Base-by-base conservation (phyloP, 53 echinoderm and acorn worm genomes). In the Astropecten irregularis region DNA sequence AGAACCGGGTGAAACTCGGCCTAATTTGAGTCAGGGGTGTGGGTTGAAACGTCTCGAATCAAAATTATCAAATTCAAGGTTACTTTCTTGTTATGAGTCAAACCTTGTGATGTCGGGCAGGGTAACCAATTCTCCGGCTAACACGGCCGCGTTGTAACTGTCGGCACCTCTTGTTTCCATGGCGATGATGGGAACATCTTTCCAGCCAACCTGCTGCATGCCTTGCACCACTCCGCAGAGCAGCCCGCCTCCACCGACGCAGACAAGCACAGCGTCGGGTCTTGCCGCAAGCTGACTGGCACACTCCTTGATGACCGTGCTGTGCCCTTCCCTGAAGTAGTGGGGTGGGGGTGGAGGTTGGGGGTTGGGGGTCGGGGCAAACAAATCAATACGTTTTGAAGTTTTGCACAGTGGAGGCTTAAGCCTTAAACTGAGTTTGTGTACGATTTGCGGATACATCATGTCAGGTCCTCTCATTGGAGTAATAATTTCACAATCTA, bases 101-200 rank as follows among this genome's bases (percentile, higher is more conserved):
- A 10, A 97, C 97, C 97, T 97, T 40, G 97, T 94, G 27, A 97
- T 97, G 71, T 87, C 92, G 1, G 89, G 88, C 20, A 94, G 71
- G 2, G 97, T 97, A 1, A 97, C 92, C 53, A 91, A 68, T 34
- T 97, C 77, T 19, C 92, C 97, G 20, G 94, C 94, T 35, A 85
- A 68, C 31, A 97, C 90, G 0, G 94, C 83, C 4, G 87, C 84
- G 44, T 92, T 92, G 82, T 77, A 97, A 70, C 91, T 89, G 30
- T 97, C 92, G 0, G 97, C 97, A 11, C 97, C 97, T 64, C 55
- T 71, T 0, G 97, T 97, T 82, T 97, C 97, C 92, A 97, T 97
- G 86, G 94, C 94, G 50, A 97, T 59, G 18, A 97, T 74, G 27
- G 97, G 97, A 1, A 96, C 90, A 49, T 94, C 90, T 7, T 38